Conservation (phyloP, 2,888 invertebrate genomes). For the Dynastes hyllus region DNA sequence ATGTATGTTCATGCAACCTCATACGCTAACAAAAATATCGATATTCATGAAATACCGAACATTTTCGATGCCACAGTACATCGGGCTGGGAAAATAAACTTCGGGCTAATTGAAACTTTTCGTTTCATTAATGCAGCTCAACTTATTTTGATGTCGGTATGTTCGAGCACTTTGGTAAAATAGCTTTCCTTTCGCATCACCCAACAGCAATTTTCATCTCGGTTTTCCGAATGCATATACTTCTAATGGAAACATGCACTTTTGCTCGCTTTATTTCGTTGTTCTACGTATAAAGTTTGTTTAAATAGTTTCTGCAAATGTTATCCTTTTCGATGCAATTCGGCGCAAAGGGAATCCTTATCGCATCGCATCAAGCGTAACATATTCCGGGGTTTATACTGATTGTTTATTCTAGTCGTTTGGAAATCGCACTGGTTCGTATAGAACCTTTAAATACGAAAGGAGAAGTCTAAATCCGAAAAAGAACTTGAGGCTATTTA, state of each 20-base stretch:
- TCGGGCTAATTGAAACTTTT: constrained; percentile 15
- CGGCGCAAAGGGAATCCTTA: background rate
- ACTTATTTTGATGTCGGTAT: background rate
- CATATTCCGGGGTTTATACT: background rate
- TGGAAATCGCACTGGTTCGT: background rate
- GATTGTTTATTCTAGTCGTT: background rate
- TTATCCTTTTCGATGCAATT: background rate
- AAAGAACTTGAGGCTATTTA: no score
- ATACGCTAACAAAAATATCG: background rate
- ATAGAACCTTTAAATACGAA: no score
- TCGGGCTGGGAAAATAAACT: background rate
- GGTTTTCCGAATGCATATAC: background rate
- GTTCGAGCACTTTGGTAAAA: background rate
- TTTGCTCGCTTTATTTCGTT: constrained; percentile 5
- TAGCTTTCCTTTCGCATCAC: background rate
- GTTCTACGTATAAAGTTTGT: background rate
- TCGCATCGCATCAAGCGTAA: background rate
- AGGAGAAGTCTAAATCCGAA: no score
- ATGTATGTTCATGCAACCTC: no score
- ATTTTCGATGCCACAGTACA: background rate
- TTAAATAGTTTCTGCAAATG: background rate
- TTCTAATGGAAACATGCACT: background rate
- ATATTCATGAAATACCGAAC: constrained; percentile 5
- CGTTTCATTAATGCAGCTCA: constrained; percentile 15
- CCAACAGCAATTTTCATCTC: constrained; percentile 1